A percentile compares a stretch with the other conserved stretches of the same genome.
These are phyloP conservation scores for Oncorhynchus tshawytscha DNA, from an alignment of 2,113 vertebrate genomes.

Conservation along the genomic window DNA sequence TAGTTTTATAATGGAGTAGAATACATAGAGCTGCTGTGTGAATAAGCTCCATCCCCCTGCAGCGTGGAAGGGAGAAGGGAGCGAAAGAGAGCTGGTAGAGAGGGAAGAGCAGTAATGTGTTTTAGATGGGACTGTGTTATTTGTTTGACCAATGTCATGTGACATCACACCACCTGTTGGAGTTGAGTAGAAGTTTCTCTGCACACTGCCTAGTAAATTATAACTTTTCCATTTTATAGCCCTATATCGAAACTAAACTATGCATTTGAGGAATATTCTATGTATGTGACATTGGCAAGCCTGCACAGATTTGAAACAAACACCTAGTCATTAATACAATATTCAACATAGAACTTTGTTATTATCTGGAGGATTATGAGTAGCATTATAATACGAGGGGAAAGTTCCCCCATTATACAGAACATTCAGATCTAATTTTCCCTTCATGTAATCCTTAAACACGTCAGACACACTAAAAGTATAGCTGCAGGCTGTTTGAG, in stretches of 20 bases:
- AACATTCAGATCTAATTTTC: too few species aligned
- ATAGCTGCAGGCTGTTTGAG: too few species aligned
- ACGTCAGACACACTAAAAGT: too few species aligned
- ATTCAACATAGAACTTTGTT: too few species aligned
- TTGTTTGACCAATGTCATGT: not conserved
- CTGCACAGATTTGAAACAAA: not conserved
- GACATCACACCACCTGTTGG: not conserved
- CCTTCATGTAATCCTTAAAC: too few species aligned
- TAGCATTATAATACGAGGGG: too few species aligned
- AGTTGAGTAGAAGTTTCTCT: not conserved
- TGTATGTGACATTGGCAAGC: not conserved
- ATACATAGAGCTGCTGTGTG: not conserved
- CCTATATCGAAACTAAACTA: not conserved
- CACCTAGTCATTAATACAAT: too few species aligned
- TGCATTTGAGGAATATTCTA: not conserved
- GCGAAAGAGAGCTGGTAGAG: not conserved
- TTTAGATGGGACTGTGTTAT: not conserved
- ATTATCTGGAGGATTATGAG: too few species aligned
- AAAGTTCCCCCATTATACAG: too few species aligned
- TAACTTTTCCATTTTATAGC: too few species aligned
- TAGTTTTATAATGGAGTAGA: not conserved
- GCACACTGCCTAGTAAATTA: too few species aligned
- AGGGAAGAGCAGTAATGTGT: not conserved
- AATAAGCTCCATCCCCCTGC: too few species aligned
- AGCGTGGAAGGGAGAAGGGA: conserved; percentile 10